Conservation (phyloP, 2,113 vertebrate species). For the Ptychochromis oligacanthus region DNA sequence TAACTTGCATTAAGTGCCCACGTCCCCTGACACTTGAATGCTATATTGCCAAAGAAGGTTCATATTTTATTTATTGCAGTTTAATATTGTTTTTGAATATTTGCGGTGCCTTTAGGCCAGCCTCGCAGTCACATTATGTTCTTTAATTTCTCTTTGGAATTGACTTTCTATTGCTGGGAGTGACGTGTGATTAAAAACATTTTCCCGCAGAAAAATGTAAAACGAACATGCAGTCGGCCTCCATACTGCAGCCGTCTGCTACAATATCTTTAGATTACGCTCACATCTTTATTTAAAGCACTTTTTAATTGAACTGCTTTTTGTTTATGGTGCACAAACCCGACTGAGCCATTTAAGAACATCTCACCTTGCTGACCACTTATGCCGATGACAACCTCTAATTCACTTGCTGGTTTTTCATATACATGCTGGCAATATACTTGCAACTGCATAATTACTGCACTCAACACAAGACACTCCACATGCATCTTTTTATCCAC, state of each 20-base stretch:
- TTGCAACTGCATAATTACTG: constrained; percentile 71
- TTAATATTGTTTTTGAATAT: constrained; percentile 83
- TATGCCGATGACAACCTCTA: constrained; percentile 51
- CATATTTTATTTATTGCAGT: constrained; percentile 82
- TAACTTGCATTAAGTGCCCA: constrained; percentile 77
- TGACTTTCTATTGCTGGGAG: constrained; percentile 68
- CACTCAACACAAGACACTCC: constrained; percentile 60
- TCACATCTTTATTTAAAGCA: constrained; percentile 51
- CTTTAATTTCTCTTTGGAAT: constrained; percentile 79
- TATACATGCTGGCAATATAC: constrained; percentile 66
- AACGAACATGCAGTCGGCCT: constrained; percentile 53
- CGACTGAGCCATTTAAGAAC: constrained; percentile 34
- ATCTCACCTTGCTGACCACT: constrained; percentile 68
- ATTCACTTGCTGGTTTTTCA: constrained; percentile 55
- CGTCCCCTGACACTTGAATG: constrained; percentile 67
- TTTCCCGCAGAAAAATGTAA: constrained; percentile 70
- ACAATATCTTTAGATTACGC: constrained; percentile 65
- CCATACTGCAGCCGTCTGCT: constrained; percentile 45
- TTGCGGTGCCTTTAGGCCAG: constrained; percentile 75
- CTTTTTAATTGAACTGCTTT: constrained; percentile 66
- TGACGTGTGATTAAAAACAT: constrained; percentile 75
- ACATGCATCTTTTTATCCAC: constrained; percentile 75
- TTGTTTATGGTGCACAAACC: constrained; percentile 55
- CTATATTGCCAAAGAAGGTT: constrained; percentile 79
- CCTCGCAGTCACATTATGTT: constrained; percentile 64